Conservation (phyloP, 2,888 invertebrate genomes). For the Phengaris alcon region DNA sequence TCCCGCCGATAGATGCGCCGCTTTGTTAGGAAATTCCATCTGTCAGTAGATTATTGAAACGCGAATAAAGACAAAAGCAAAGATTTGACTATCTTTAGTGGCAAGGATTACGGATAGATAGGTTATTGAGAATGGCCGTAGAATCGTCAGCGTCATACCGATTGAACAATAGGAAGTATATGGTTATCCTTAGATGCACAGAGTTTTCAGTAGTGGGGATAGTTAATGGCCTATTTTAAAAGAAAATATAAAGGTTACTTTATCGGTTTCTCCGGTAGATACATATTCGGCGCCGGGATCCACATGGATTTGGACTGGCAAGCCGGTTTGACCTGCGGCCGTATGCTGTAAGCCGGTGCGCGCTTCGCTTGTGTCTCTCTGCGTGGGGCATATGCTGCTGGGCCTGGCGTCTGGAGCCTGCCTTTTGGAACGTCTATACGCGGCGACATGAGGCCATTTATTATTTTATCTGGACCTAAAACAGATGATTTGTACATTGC, state of each 20-base stretch:
- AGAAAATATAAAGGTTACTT: constrained; percentile 43
- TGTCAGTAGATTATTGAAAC: too few species aligned
- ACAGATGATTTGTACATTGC: too few species aligned
- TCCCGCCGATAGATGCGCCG: too few species aligned
- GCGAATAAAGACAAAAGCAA: too few species aligned
- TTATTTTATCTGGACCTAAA: constrained; percentile 49
- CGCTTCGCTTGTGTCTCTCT: constrained; percentile 44
- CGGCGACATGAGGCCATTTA: constrained; percentile 52
- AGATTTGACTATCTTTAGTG: too few species aligned
- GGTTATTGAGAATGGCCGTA: too few species aligned
- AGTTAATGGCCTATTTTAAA: not conserved
- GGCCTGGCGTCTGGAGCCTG: constrained; percentile 52
- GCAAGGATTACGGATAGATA: too few species aligned
- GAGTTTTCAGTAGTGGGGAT: too few species aligned
- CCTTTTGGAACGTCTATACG: constrained; percentile 43
- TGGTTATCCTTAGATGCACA: too few species aligned
- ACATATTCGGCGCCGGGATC: constrained; percentile 69
- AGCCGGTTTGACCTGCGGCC: constrained; percentile 49
- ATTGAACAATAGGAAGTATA: too few species aligned
- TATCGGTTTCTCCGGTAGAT: constrained; percentile 52
- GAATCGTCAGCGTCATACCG: too few species aligned
- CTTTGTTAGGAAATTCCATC: too few species aligned
- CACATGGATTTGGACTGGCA: constrained; percentile 58
- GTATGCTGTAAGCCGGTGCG: constrained; percentile 56
- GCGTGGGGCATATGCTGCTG: constrained; percentile 50